Conservation (phyloP, 2,888 invertebrate genomes). For the Apocheima hispidaria region DNA sequence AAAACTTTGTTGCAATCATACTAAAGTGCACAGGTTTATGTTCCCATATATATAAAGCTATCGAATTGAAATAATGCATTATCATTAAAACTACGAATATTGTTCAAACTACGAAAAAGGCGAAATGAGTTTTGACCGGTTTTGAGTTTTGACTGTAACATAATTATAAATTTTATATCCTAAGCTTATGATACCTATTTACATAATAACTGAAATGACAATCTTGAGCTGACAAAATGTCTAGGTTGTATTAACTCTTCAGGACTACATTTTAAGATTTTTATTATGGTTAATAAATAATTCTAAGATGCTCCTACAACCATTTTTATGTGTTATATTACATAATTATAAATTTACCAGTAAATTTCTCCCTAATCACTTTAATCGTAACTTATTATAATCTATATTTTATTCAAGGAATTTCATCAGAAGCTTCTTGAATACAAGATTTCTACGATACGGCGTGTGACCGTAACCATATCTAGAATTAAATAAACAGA, state of each 20-base stretch:
- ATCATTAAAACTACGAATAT: too few relatives aligned
- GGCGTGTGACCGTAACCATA: slow-evolving; percentile 34
- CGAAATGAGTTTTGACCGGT: too few relatives aligned
- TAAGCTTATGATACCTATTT: too few relatives aligned
- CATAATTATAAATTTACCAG: slow-evolving; percentile 3
- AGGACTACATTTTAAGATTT: neutral
- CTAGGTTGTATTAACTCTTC: neutral
- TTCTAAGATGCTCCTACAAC: neutral
- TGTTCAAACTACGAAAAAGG: too few relatives aligned
- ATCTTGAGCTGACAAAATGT: neutral
- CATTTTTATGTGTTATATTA: slow-evolving; percentile 12
- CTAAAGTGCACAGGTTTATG: too few relatives aligned
- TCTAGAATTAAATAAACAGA: slow-evolving; percentile 32
- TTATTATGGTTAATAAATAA: slow-evolving; percentile 8
- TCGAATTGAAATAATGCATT: too few relatives aligned
- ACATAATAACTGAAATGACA: neutral
- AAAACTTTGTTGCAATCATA: too few relatives aligned
- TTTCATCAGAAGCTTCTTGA: slow-evolving; percentile 37
- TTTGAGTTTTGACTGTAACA: too few relatives aligned
- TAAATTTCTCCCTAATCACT: slow-evolving; percentile 21
- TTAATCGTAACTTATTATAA: slow-evolving; percentile 33
- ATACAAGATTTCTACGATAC: slow-evolving; percentile 40
- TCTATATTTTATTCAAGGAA: slow-evolving; percentile 41
- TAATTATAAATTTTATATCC: too few relatives aligned
- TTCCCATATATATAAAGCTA: too few relatives aligned